phyloP scores from a whole-genome alignment of 2,113 vertebrate species.

The Rhizomys pruinosus region DNA sequence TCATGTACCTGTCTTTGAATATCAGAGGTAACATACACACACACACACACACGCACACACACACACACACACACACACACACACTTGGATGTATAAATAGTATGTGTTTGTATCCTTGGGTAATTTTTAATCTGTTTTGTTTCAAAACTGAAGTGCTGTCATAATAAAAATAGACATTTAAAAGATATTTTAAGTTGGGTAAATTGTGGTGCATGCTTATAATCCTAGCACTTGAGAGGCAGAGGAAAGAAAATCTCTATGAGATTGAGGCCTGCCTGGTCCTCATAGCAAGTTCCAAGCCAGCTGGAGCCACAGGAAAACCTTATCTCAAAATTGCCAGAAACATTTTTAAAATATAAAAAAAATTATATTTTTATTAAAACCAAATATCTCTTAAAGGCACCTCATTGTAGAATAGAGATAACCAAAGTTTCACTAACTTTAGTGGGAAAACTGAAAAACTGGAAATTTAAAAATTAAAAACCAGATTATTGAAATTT shows the following conservation, averaged over 20 bases:
- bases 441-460: neutral
- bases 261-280: too few relatives aligned
- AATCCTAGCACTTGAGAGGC: too few relatives aligned
- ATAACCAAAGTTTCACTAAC: neutral
- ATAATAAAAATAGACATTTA: neutral
- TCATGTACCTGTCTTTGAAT: neutral
- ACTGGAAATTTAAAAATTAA: neutral
- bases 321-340: too few relatives aligned
- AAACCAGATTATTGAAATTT: neutral
- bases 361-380: too few relatives aligned
- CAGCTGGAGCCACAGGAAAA: too few relatives aligned
- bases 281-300: too few relatives aligned
- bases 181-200: neutral
- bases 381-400: neutral
- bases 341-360: too few relatives aligned
- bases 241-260: too few relatives aligned
- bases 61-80: neutral
- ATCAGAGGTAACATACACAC: neutral
- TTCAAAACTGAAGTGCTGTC: neutral
- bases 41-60: neutral
- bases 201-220: too few relatives aligned
- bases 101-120: neutral
- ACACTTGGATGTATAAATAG: neutral
- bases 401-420: neutral
- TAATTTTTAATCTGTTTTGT: neutral